Base-by-base conservation (phyloP, 2,888 invertebrate species). In the Muscina levida region DNA sequence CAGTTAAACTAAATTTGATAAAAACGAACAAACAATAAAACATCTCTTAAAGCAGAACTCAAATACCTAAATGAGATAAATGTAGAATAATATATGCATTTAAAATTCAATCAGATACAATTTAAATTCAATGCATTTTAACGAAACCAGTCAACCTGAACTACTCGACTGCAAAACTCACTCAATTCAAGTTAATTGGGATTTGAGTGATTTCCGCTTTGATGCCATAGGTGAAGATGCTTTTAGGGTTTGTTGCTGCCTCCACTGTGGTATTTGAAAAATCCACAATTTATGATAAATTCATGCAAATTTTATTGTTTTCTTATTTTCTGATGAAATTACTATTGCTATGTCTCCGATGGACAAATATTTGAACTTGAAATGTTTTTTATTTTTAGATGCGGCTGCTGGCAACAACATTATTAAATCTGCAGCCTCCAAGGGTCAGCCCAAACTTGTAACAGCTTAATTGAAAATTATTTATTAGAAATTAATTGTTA, bases 251-350 rank as follows among this genome's bases (percentile, higher is more conserved):
- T 31, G 31, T 39, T 15, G n/a, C n/a, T n/a, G n/a, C n/a, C n/a
- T n/a, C n/a, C n/a, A n/a, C n/a, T n/a, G 15, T 37, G 48, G 68
- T 51, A 62, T 72, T 67, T 56, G 10, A 70, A 57, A 79, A 82
- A 77, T 77, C 68, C 39, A 74, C 57, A 82, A 83, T 82, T 80
- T 76, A 81, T 83, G 44, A 13, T 24, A 65, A 67, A 67, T 71
- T 72, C 77, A 80, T 82, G 79, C 68, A 74, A 80, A 82, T 80
- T 68, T 48, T 31, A 5, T 56, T 48, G 4, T 5, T 31, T 31
- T 8, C 4, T 19, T 22, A 5, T 19, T 19, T 44, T 59, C 46
- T 53, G 51, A 72, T 19, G 44, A 68, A 56, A 48, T 37, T 59
- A 37, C 17, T n/a, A 22, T 67, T 68, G 22, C n/a, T n/a, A n/a